Evolutionary conservation across 2,113 vertebrate genomes (phyloP), one percentile per base, ranked within the genome.

Genomic region (Herpetotheres cachinnans): DNA sequence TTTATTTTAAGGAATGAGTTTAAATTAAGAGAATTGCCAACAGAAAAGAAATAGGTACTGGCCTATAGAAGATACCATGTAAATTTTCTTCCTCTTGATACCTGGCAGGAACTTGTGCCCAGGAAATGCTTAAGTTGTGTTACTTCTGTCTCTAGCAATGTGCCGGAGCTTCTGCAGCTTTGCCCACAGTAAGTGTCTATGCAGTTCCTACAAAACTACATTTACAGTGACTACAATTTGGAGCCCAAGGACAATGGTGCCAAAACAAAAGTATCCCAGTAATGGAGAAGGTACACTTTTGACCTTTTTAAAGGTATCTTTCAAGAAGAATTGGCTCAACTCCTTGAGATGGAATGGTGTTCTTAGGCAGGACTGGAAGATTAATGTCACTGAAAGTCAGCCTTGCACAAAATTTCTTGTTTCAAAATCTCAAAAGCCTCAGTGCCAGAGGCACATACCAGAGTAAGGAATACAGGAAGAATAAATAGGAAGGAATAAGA

Each of bases 381-480:
- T 58, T 47, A 54, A 73, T 15, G 9, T n/a, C 67, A 81, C 59
- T 56, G 21, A 13, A 90, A 86, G n/a, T 72, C 46, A 54, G 38
- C 34, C 54, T 76, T 69, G 30, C 61, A 88, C 58, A 88, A 82
- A 90, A 52, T 59, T 69, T 79, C 40, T 89, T 49, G 34, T 80
- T 84, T 81, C 59, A 89, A 71, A 80, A 80, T 46, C 40, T 92
- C 49, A 52, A 40, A 92, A 62, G 55, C 36, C 16, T 90, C 80
- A 69, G 25, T 49, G 67, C 54, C 49, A 90, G 50, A 86, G 36
- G 26, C 55, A 91, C 50, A 54, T n/a, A 70, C 42, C 63, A 81
- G 32, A 83, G 26, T 46, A 90, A 86, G n/a, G 47, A 83, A 94
- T 59, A 91, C 26, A 74, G 30, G 55, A 89, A 89, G 38, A 89